Conservation (phyloP, 1,140 invertebrate species). For the Euglossa dilemma region DNA sequence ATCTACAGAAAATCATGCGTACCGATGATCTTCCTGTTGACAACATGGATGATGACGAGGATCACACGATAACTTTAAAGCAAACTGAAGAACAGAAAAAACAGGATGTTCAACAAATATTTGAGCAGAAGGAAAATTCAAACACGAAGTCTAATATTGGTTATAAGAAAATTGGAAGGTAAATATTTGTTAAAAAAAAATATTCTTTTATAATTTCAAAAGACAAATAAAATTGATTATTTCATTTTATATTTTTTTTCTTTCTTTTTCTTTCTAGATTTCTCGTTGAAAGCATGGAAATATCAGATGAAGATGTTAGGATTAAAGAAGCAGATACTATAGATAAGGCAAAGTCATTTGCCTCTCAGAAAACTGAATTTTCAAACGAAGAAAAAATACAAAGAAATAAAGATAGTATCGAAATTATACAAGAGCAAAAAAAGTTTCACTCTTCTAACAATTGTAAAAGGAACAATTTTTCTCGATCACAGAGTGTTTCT, state of each 20-base stretch:
- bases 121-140: constrained; percentile 74
- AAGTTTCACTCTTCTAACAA: constrained; percentile 2
- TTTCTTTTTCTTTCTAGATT: constrained; percentile 71
- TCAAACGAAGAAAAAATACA: constrained; percentile 5
- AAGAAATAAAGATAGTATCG: constrained; percentile 49
- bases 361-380: constrained; percentile 43
- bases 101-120: constrained; percentile 78
- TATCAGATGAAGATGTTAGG: constrained; percentile 78
- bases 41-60: constrained; percentile 78
- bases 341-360: constrained; percentile 64
- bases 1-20: constrained; percentile 44
- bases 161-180: constrained; percentile 81
- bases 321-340: constrained; percentile 73
- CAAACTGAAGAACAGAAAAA: constrained; percentile 79
- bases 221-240: background rate
- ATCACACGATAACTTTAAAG: constrained; percentile 79
- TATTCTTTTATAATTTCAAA: background rate
- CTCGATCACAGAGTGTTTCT: constrained; percentile 78
- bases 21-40: constrained; percentile 67
- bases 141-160: constrained; percentile 66
- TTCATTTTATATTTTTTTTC: background rate
- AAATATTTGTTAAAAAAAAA: constrained; percentile 22
- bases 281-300: constrained; percentile 79
- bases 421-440: background rate
- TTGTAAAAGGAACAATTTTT: constrained; percentile 68